Evolutionary conservation across 2,888 invertebrate species (phyloP), one percentile per base, ranked within the genome.

Genomic region (Dicroscelio sp.): DNA sequence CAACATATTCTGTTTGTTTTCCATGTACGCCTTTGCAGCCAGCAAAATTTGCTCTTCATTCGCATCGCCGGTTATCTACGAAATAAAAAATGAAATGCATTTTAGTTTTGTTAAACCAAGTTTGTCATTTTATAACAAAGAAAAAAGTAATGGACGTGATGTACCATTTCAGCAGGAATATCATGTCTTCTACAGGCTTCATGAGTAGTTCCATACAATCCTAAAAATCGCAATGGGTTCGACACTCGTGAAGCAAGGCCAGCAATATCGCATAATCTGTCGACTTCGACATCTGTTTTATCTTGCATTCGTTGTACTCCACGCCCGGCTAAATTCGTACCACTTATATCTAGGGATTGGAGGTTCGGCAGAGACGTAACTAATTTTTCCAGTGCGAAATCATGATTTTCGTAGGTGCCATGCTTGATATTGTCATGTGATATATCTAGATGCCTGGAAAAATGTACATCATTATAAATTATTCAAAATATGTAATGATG

Each of bases 241-340:
- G 98, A 97, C 0, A 98, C 98, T 75, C 99, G 97, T 58, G 98
- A 98, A 27, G 98, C 98, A 30, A 99, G 97, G 0, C 99, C 99
- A 6, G 99, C 99, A 95, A 99, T 99, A 96, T 99, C 98, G 92
- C 98, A 98, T 38, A 94, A 88, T 38, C 93, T 90, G 60, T 92
- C 93, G n/a, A 60, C 88, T 82, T 93, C 73, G 20, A 80, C 58
- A 14, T 93, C 86, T 6, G 82, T 92, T 65, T 89, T 82, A 27
- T 94, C 93, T 6, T 92, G 73, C 69, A 96, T 96, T 90, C 97
- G 97, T 96, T 97, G 97, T 20, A 98, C 98, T 69, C 99, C 99
- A 80, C 98, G 98, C 20, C 99, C 99, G 58, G 99, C 99, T 92
- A 99, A 97, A 97, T 99, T 99, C 25, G 99, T 99, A 20, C 99